Evolutionary conservation across 2,888 invertebrate species (phyloP), one percentile per base, ranked within the genome.

Genomic region (Andrena praecox): DNA sequence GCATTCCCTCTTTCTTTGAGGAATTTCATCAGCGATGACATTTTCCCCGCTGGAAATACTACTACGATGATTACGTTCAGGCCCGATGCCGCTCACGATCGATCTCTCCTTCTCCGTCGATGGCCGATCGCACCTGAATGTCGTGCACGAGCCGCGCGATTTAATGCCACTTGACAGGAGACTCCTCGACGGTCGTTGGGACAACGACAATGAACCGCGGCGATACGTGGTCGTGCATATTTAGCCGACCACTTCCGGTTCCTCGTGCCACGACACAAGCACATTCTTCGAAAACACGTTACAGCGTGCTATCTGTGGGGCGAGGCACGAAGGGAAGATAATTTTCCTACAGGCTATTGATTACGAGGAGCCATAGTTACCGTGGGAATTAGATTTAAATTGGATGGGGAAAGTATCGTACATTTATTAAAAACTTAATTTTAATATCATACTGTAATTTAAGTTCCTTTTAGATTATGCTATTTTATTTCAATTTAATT

Each of bases 231-330:
- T 75, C 85, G 82, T 71, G 88, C 87, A 88, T 90, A 90, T 89
- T 88, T 86, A 85, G 85, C 81, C 87, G 67, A 83, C 84, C 84
- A 83, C 88, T 91, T 91, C 91, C 91, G 91, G 87, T 91, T 90
- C 88, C 89, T 85, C 88, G 80, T 87, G 73, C 73, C 82, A 70
- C 63, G 59, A 27, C 67, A 71, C 52, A 77, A 69, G 66, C 80
- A 76, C 73, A 72, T 80, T 67, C 63, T 78, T 80, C 74, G 70
- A 84, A 83, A 88, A 79, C 81, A 80, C 59, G 84, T 60, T 72
- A 24, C 76, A 42, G 16, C 75, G 77, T 68, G 80, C 68, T 77
- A 76, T 73, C 77, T 59, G 76, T 20, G 52, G 31, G 35, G 56
- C 70, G 42, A 59, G 50, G 52, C 52, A n/a, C 16, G 10, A 16